Conservation (phyloP, 2,888 invertebrate species). For the Digitonthophagus gazella region DNA sequence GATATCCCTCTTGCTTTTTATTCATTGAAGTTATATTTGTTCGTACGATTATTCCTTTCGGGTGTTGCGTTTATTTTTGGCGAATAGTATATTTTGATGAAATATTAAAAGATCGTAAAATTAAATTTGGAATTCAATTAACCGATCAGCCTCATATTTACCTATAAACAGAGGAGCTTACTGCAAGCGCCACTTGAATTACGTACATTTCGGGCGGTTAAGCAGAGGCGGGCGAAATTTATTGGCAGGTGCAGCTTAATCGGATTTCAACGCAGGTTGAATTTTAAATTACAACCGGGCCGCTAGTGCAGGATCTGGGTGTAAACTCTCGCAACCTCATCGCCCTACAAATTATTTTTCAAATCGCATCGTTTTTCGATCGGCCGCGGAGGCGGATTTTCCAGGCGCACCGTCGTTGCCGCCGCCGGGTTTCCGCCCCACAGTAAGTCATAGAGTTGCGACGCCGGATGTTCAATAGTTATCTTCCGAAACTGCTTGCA, state of each 20-base stretch:
- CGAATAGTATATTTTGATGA: too few relatives aligned
- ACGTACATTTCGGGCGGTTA: slow-evolving; percentile 13
- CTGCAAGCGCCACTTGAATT: neutral
- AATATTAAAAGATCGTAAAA: neutral
- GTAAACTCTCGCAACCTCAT: neutral
- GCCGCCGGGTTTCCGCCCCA: neutral
- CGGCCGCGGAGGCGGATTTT: neutral
- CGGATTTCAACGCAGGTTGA: slow-evolving; percentile 15
- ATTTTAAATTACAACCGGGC: slow-evolving; percentile 10
- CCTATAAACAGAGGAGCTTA: neutral
- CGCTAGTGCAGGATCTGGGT: neutral
- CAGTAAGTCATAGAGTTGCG: slow-evolving; percentile 10
- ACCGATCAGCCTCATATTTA: neutral
- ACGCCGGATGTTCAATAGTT: slow-evolving; percentile 15
- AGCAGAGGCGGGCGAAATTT: slow-evolving; percentile 6
- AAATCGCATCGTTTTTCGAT: slow-evolving; percentile 5
- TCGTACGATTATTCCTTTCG: too few relatives aligned
- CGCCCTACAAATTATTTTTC: neutral
- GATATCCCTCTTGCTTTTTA: too few relatives aligned
- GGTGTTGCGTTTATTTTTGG: too few relatives aligned
- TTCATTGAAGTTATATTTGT: too few relatives aligned
- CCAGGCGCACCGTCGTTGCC: slow-evolving; percentile 9
- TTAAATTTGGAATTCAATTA: neutral
- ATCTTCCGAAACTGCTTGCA: slow-evolving; percentile 16
- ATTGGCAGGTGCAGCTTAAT: slow-evolving; percentile 9